Conservation (phyloP, 2,888 invertebrate species). For the Andrena trimmerana region DNA sequence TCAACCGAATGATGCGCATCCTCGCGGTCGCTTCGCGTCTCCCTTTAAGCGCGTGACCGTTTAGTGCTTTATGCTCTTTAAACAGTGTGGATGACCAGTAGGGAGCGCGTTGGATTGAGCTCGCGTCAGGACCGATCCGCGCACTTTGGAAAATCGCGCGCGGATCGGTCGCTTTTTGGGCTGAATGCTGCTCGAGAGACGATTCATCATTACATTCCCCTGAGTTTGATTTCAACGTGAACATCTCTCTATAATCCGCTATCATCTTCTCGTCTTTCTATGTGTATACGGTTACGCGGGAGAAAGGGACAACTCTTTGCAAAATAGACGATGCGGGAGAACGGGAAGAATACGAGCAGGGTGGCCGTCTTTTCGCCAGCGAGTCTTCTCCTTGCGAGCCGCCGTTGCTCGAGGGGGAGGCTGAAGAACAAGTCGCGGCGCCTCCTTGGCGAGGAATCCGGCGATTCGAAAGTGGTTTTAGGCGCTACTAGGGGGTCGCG, state of each 20-base stretch:
- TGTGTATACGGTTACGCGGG: slow-evolving; percentile 37
- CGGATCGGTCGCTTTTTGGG: slow-evolving; percentile 39
- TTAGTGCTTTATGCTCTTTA: background rate
- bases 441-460: background rate
- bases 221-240: slow-evolving; percentile 71
- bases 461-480: background rate
- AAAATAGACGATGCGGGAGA: slow-evolving; percentile 63
- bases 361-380: slow-evolving; percentile 29
- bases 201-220: slow-evolving; percentile 70
- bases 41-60: background rate
- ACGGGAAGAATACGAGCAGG: slow-evolving; percentile 45
- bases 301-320: slow-evolving; percentile 54
- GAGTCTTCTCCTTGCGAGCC: slow-evolving; percentile 25
- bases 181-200: slow-evolving; percentile 58
- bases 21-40: too few relatives aligned
- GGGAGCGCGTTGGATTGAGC: slow-evolving; percentile 37
- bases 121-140: slow-evolving; percentile 34
- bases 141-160: slow-evolving; percentile 47
- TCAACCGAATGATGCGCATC: too few relatives aligned
- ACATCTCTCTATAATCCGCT: slow-evolving; percentile 44
- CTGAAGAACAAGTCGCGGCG: background rate
- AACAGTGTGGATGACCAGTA: background rate
- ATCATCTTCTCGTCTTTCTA: slow-evolving; percentile 15
- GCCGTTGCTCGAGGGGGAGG: background rate
- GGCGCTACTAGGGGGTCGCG: too few relatives aligned